A percentile compares a stretch with the other conserved stretches of the same genome.
phyloP scores from a whole-genome alignment of 2,888 invertebrate species.

The Keiferia lycopersicella region DNA sequence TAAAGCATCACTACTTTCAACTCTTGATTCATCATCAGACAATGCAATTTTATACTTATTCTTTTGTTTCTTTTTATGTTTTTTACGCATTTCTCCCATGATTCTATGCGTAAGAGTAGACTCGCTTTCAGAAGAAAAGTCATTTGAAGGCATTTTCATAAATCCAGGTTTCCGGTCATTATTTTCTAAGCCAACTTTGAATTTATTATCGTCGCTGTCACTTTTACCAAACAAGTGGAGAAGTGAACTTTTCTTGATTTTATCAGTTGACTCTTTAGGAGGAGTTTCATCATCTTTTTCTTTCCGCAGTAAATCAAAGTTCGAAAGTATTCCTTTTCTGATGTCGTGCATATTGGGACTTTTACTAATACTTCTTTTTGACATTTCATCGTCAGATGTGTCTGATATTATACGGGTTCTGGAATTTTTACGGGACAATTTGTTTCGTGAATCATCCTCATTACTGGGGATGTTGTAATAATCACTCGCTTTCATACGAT shows the following conservation, averaged over 20 bases:
- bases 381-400: constrained; percentile 86
- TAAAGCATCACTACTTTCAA: constrained; percentile 53
- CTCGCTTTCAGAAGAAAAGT: constrained; percentile 76
- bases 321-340: constrained; percentile 82
- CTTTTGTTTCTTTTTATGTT: constrained; percentile 93
- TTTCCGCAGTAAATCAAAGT: constrained; percentile 54
- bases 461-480: constrained; percentile 72
- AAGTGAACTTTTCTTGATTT: constrained; percentile 64
- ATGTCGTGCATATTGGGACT: constrained; percentile 65
- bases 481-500: constrained; percentile 73
- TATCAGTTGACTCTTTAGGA: constrained; percentile 51
- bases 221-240: constrained; percentile 72
- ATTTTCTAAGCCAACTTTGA: constrained; percentile 61
- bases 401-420: constrained; percentile 89
- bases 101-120: constrained; percentile 65
- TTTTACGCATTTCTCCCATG: constrained; percentile 83
- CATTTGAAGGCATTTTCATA: constrained; percentile 59
- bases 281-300: constrained; percentile 46
- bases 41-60: constrained; percentile 84
- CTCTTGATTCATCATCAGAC: constrained; percentile 80
- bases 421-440: constrained; percentile 85
- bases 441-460: constrained; percentile 77
- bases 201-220: constrained; percentile 71
- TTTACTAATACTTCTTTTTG: constrained; percentile 76
- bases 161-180: constrained; percentile 59